Evolutionary conservation across 2,113 vertebrate species (phyloP).

Genomic region (Lycaon pictus): DNA sequence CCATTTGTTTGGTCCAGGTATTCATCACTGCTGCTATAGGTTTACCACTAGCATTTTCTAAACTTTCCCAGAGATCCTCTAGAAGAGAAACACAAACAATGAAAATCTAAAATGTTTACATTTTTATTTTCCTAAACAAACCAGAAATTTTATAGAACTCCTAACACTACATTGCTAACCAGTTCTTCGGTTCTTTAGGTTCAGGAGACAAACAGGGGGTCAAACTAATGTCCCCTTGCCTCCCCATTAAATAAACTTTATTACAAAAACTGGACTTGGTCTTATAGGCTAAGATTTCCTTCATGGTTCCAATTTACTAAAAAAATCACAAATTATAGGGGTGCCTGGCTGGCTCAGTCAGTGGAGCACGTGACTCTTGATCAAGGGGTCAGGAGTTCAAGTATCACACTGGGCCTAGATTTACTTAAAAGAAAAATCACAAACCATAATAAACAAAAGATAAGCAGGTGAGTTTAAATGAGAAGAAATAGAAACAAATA

Average conservation of each 20-base stretch:
- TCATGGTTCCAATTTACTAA: slow-evolving; percentile 25
- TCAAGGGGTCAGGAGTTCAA: neutral
- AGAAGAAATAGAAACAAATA: slow-evolving; percentile 24
- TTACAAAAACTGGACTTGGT: slow-evolving; percentile 43
- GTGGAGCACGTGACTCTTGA: neutral
- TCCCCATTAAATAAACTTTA: slow-evolving; percentile 33
- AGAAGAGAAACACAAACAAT: slow-evolving; percentile 71
- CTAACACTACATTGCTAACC: neutral
- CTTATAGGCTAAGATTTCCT: slow-evolving; percentile 28
- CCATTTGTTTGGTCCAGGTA: slow-evolving; percentile 99
- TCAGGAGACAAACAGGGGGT: neutral
- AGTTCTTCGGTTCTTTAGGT: slow-evolving; percentile 22
- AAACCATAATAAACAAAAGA: slow-evolving; percentile 20
- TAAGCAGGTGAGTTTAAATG: neutral
- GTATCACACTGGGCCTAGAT: neutral
- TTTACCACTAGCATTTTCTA: slow-evolving; percentile 97
- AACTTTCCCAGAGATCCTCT: slow-evolving; percentile 99
- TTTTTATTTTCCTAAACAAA: slow-evolving; percentile 53
- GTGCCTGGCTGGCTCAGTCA: neutral
- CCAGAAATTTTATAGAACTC: slow-evolving; percentile 1
- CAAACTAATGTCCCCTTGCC: neutral
- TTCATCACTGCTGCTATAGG: slow-evolving; percentile 97
- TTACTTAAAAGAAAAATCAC: neutral
- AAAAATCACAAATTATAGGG: slow-evolving; percentile 27
- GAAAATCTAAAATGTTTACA: slow-evolving; percentile 55